Conservation (phyloP, 1,140 invertebrate species). For the Drosophila kanapiae region DNA sequence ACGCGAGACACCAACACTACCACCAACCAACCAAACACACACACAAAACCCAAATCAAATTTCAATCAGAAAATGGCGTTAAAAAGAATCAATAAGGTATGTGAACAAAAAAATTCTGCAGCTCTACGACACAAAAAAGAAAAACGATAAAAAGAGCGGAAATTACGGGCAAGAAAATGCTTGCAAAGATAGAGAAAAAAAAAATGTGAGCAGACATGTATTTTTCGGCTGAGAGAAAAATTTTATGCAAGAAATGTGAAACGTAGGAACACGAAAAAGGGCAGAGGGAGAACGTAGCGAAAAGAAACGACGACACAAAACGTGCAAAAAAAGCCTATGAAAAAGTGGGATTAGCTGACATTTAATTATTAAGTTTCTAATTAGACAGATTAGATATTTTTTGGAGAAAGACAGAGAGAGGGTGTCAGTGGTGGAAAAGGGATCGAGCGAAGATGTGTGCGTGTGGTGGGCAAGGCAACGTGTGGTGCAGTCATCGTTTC, state of each 20-base stretch:
- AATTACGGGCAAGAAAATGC: conserved; percentile 31
- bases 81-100: conserved; percentile 98
- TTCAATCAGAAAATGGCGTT: conserved; percentile 92
- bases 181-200: conserved; percentile 36
- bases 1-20: conserved; percentile 72
- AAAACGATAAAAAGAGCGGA: conserved; percentile 24
- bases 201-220: conserved; percentile 50
- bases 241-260: conserved; percentile 85
- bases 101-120: conserved; percentile 85
- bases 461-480: conserved; percentile 56
- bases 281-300: conserved; percentile 69
- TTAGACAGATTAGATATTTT: conserved; percentile 37
- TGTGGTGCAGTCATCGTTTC: conserved; percentile 66
- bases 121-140: conserved; percentile 26
- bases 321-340: conserved; percentile 69
- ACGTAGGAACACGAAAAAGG: conserved; percentile 69
- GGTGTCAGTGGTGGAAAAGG: conserved; percentile 28
- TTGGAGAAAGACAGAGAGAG: conserved; percentile 5
- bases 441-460: conserved; percentile 43
- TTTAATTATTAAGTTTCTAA: conserved; percentile 66
- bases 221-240: conserved; percentile 63
- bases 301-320: conserved; percentile 82
- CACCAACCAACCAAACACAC: conserved; percentile 69
- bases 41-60: conserved; percentile 84
- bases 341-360: conserved; percentile 57